These are phyloP conservation scores for Panthera tigris DNA, from an alignment of 2,113 vertebrate genomes.

Conservation along the genomic window DNA sequence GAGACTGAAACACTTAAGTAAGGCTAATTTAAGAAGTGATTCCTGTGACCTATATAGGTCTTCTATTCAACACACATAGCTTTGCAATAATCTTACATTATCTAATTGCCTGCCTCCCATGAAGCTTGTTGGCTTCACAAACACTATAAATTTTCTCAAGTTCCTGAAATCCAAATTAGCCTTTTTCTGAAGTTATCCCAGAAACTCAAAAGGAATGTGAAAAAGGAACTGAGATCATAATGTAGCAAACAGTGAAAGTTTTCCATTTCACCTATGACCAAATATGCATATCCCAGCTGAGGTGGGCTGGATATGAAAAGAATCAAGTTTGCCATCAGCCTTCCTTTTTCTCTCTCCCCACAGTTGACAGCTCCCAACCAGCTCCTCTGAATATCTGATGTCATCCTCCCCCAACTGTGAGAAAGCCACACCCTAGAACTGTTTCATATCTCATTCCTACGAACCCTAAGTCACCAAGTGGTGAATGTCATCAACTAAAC, in stretches of 20 bases:
- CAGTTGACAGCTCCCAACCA: not conserved
- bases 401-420: not conserved
- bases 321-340: not conserved
- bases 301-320: not conserved
- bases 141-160: constrained; percentile 25
- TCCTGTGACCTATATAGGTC: not conserved
- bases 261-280: not conserved
- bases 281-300: not conserved
- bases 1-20: not conserved
- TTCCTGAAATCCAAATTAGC: constrained; percentile 14
- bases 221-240: not conserved
- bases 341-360: not conserved
- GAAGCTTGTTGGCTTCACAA: not conserved
- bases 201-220: not conserved
- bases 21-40: not conserved
- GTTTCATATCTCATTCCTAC: not conserved
- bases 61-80: not conserved
- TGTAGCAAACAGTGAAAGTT: not conserved
- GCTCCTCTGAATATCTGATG: not conserved
- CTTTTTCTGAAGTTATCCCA: not conserved
- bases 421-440: not conserved
- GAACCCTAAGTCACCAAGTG: not conserved
- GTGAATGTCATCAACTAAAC: not conserved
- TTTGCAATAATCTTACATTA: constrained; percentile 14
- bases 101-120: not conserved